A percentile compares a stretch with the other conserved stretches of the same genome.
Evolutionary conservation across 2,113 vertebrate genomes (phyloP).

Genomic region (Brachyhypopomus gauderio): DNA sequence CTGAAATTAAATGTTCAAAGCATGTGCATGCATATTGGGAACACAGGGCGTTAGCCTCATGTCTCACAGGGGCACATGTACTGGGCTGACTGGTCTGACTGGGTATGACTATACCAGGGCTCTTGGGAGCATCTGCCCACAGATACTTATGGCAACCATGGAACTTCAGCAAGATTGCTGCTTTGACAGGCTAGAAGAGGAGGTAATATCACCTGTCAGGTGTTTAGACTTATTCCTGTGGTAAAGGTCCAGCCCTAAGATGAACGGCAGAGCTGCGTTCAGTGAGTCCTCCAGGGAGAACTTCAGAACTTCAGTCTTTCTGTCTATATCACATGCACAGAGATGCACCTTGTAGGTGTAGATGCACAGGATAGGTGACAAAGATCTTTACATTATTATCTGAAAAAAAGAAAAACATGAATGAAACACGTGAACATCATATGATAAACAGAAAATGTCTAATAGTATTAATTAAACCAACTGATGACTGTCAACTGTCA

Average conservation of each 20-base stretch:
- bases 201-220: neutral
- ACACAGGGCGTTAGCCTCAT: constrained; percentile 63
- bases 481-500: no score
- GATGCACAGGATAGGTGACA: no score
- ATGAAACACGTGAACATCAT: no score
- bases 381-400: no score
- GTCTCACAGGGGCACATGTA: constrained; percentile 69
- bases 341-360: no score
- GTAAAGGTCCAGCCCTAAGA: neutral
- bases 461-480: no score
- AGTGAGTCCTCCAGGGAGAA: neutral
- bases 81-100: constrained; percentile 27
- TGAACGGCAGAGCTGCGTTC: neutral
- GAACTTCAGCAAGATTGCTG: constrained; percentile 13
- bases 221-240: neutral
- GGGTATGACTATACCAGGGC: constrained; percentile 45
- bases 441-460: no score
- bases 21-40: constrained; percentile 58
- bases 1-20: constrained; percentile 38
- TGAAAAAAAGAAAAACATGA: no score
- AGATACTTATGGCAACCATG: constrained; percentile 32
- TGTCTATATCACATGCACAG: no score
- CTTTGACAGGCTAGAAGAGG: neutral
- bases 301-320: no score
- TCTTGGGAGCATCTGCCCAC: constrained; percentile 27